Evolutionary conservation across 1,140 invertebrate genomes (phyloP).

Genomic region (Drosophila parvula): DNA sequence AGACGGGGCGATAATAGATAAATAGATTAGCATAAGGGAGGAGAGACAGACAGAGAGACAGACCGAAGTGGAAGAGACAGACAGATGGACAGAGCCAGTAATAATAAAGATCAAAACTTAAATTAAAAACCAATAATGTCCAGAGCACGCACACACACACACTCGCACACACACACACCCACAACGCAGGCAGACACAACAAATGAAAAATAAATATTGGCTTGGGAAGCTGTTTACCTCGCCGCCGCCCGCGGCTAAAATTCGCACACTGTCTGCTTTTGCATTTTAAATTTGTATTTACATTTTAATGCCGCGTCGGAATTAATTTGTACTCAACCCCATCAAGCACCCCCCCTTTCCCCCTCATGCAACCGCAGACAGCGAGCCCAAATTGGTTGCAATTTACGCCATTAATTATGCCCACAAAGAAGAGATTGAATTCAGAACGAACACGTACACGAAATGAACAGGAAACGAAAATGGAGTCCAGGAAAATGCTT

Average conservation of each 20-base stretch:
- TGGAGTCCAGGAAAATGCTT: conserved; percentile 83
- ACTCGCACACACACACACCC: conserved; percentile 2
- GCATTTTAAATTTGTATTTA: conserved; percentile 35
- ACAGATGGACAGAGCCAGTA: conserved; percentile 14
- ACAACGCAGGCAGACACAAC: conserved; percentile 4
- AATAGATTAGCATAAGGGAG: conserved; percentile 35
- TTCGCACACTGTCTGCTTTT: conserved; percentile 13
- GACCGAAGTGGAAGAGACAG: background rate
- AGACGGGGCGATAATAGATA: conserved; percentile 23
- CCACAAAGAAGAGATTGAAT: background rate
- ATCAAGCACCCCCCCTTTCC: background rate
- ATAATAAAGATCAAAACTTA: conserved; percentile 16
- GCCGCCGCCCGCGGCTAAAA: conserved; percentile 5
- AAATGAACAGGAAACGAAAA: background rate
- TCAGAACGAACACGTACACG: background rate
- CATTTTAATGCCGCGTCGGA: conserved; percentile 11
- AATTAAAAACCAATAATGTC: conserved; percentile 44
- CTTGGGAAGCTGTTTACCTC: conserved; percentile 19
- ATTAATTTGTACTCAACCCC: conserved; percentile 23
- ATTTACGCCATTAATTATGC: conserved; percentile 23
- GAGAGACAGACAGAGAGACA: background rate
- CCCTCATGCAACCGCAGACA: background rate
- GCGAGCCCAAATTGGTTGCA: conserved; percentile 10
- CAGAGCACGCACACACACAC: conserved; percentile 7
- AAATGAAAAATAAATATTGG: conserved; percentile 50